Conservation (phyloP, 2,113 vertebrate genomes). For the Erythrocebus patas region DNA sequence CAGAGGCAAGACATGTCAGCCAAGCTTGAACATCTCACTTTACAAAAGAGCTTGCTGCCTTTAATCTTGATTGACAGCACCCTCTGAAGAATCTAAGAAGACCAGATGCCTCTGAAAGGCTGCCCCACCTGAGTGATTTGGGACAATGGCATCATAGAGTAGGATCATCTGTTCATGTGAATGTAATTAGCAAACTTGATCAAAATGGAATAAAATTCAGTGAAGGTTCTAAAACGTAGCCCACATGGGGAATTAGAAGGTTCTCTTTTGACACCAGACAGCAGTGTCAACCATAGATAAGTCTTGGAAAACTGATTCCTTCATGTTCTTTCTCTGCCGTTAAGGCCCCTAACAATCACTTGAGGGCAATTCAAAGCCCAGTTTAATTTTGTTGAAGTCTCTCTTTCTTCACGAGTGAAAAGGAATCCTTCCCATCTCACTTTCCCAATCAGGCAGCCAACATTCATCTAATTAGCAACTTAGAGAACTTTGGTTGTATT, state of each 20-base stretch:
- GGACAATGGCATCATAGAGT: not conserved
- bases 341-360: not conserved
- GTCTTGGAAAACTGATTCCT: not conserved
- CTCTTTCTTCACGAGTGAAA: slow-evolving; percentile 62
- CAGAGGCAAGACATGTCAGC: not conserved
- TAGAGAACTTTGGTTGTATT: slow-evolving; percentile 61
- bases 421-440: slow-evolving; percentile 36
- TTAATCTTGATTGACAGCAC: not conserved
- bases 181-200: not conserved
- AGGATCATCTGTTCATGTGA: not conserved
- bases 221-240: not conserved
- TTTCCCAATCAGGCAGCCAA: slow-evolving; percentile 72
- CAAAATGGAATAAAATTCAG: not conserved
- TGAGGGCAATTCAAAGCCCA: slow-evolving; percentile 30
- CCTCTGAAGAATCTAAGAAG: not conserved
- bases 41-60: not conserved
- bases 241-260: not conserved
- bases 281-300: not conserved
- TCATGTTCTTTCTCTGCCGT: not conserved
- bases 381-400: slow-evolving; percentile 46
- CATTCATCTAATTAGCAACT: slow-evolving; percentile 73
- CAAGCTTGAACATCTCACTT: not conserved
- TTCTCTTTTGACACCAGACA: slow-evolving; percentile 13
- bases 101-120: not conserved
- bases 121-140: not conserved